Evolutionary conservation across 2,113 vertebrate species (phyloP).

Genomic region (Dromas ardeola): DNA sequence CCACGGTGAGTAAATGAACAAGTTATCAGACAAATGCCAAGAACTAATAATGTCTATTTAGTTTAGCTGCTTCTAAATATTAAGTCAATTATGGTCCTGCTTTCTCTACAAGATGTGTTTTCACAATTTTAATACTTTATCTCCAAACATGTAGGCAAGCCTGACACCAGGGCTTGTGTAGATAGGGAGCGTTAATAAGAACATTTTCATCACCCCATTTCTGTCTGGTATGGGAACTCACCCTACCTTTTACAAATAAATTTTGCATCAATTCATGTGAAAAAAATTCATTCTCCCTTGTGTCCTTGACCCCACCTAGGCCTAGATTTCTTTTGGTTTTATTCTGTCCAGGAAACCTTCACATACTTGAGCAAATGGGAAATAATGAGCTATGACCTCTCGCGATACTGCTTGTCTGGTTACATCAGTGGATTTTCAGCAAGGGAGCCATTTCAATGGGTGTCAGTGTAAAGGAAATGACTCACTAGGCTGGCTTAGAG

Average conservation of each 20-base stretch:
- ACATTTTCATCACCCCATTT: not conserved
- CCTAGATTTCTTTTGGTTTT: constrained; percentile 23
- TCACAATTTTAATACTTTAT: not conserved
- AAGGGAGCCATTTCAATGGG: constrained; percentile 25
- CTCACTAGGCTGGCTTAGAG: constrained; percentile 32
- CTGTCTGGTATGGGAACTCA: not conserved
- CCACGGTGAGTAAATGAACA: constrained; percentile 32
- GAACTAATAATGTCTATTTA: constrained; percentile 23
- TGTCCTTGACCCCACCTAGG: not conserved
- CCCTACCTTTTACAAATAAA: not conserved
- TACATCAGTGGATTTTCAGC: constrained; percentile 31
- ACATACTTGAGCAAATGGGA: constrained; percentile 35
- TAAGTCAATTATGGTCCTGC: not conserved
- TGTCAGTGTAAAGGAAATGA: constrained; percentile 56
- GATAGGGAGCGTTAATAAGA: not conserved
- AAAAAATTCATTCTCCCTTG: not conserved
- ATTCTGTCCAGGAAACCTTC: not conserved
- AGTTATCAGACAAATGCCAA: constrained; percentile 36
- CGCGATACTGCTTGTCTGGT: constrained; percentile 53
- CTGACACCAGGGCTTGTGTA: not conserved
- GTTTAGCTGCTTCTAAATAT: constrained; percentile 45
- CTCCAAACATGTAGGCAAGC: not conserved
- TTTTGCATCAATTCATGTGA: not conserved
- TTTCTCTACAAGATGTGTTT: not conserved
- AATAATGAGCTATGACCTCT: constrained; percentile 55